Evolutionary conservation across 2,113 vertebrate genomes (phyloP), one percentile per base, ranked within the genome.

Genomic region (Carassius auratus): DNA sequence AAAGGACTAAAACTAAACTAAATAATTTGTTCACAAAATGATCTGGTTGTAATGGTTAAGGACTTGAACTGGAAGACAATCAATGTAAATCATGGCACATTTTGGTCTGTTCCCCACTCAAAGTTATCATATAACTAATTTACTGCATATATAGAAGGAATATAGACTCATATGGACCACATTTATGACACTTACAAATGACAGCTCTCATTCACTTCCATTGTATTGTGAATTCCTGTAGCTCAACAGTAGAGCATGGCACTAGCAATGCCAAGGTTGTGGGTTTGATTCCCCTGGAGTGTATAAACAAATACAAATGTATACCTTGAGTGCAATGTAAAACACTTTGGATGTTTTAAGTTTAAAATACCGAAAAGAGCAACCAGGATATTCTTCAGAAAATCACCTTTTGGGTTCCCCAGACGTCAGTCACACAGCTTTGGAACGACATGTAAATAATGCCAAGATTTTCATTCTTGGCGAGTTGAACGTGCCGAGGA

Each of bases 401-500:
- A 74, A 23, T 1, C 71, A 74, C 71, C 71, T 23, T 73, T 73
- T 48, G 38, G 21, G 12, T 48, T 74, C 71, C 12, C 5, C 71
- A 45, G 42, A 19, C 26, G 1, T 76, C 74, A 76, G 33, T 71
- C 68, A 21, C 8, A 38, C 68, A 38, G 71, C 42, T 14, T 74
- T 13, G 23, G 48, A 76, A 55, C 14, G 14, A 76, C 23, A 3
- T 76, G 48, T 76, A 76, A 52, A 76, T 76, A 76, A 76, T 30
- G 45, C 30, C 74, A 55, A 13, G 48, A 55, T 76, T 76, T 19
- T 76, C n/a, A 76, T 55, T 76, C 48, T 33, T 76, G 23, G 48
- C 74, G 26, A 76, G 74, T 76, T 2, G 23, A 76, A 76, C 7
- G 74, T 52, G 74, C 13, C 55, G 15, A 76, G 45, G 17, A 50